Percentiles rank a stretch among this genome's conserved stretches.
Evolutionary conservation across 2,888 invertebrate genomes (phyloP).

Genomic region (Aromia moschata): DNA sequence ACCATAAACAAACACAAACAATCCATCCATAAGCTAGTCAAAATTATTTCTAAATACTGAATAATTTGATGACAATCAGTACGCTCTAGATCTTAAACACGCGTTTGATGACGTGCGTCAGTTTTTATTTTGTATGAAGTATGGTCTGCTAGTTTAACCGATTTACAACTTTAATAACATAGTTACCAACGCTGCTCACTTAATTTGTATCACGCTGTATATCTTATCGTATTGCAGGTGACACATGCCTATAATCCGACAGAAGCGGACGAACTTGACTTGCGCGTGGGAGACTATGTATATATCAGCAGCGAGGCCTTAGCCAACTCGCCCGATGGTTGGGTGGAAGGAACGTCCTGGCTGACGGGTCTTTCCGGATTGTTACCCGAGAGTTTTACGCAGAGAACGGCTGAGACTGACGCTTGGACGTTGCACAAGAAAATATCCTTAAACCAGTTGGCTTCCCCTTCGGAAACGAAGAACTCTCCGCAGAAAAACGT

Average conservation of each 20-base stretch:
- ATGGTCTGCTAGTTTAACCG: too few relatives aligned
- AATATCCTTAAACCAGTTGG: conserved; percentile 64
- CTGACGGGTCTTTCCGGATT: conserved; percentile 81
- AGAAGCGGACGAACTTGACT: conserved; percentile 84
- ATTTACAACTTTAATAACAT: too few relatives aligned
- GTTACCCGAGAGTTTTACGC: conserved; percentile 82
- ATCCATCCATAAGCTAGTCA: too few relatives aligned
- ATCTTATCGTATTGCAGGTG: conserved; percentile 71
- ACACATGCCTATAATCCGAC: conserved; percentile 79
- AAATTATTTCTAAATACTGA: too few relatives aligned
- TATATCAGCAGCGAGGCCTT: conserved; percentile 81
- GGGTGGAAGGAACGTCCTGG: conserved; percentile 89
- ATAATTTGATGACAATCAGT: too few relatives aligned
- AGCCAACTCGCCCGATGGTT: conserved; percentile 81
- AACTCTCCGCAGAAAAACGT: conserved; percentile 14
- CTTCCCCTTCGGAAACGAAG: conserved; percentile 31
- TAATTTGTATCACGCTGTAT: too few relatives aligned
- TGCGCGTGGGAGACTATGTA: conserved; percentile 86
- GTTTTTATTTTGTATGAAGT: too few relatives aligned
- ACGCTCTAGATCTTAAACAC: too few relatives aligned
- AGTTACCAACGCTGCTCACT: too few relatives aligned
- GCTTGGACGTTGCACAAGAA: conserved; percentile 89
- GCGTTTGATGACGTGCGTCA: too few relatives aligned
- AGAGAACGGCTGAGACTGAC: conserved; percentile 86
- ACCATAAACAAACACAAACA: too few relatives aligned